phyloP scores from a whole-genome alignment of 1,140 invertebrate genomes.

The Bradysia coprophila region DNA sequence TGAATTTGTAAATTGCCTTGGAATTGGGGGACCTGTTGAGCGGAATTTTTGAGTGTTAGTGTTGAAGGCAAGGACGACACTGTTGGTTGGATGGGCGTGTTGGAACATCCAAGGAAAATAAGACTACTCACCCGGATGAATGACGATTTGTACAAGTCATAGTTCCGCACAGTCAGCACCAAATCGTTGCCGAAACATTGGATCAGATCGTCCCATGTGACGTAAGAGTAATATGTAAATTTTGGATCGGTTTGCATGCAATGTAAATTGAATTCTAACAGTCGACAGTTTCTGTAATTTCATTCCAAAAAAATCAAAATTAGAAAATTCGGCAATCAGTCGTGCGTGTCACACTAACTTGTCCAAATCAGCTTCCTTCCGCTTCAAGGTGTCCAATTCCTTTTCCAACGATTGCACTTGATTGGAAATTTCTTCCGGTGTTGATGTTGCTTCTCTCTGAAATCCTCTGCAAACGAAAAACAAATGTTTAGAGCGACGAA shows the following conservation, averaged over 20 bases:
- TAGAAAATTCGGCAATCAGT: background rate
- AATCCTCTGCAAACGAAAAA: background rate
- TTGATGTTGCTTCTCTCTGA: background rate
- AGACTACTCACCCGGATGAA: background rate
- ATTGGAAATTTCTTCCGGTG: background rate
- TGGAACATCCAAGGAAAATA: background rate
- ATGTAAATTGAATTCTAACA: constrained; percentile 16
- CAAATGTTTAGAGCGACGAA: background rate
- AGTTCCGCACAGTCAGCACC: constrained; percentile 18
- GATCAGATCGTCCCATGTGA: constrained; percentile 20
- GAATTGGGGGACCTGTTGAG: background rate
- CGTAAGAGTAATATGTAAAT: constrained; percentile 18
- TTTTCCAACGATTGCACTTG: background rate
- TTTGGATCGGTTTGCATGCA: constrained; percentile 17
- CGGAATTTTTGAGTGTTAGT: background rate
- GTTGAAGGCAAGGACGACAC: background rate
- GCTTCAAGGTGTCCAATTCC: background rate
- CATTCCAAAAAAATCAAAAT: no score
- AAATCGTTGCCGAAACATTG: constrained; percentile 12
- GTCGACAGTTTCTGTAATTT: constrained; percentile 1
- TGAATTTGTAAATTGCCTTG: background rate
- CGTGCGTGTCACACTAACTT: background rate
- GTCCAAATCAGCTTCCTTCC: background rate
- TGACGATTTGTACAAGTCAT: constrained; percentile 9
- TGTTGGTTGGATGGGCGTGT: background rate